phyloP scores from a whole-genome alignment of 2,888 invertebrate species.

The Hanleya hanleyi region DNA sequence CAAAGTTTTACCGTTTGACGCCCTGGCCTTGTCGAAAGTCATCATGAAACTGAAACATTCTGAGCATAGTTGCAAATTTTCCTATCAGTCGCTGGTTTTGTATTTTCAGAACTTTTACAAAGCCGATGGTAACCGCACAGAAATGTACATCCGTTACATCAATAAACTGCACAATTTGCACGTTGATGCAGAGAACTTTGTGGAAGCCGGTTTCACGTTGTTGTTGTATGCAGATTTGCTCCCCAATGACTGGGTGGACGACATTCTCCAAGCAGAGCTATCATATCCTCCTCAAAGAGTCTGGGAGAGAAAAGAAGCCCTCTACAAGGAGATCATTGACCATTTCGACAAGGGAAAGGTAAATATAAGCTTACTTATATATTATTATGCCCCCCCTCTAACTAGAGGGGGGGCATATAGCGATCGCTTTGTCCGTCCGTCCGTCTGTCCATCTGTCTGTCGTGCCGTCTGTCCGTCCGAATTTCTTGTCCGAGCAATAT shows the following conservation, averaged over 20 bases:
- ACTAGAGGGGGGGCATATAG: too few species aligned
- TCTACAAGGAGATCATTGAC: constrained; percentile 91
- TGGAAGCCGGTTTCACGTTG: constrained; percentile 95
- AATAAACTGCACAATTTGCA: constrained; percentile 96
- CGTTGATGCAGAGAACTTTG: constrained; percentile 91
- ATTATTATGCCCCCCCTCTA: too few species aligned
- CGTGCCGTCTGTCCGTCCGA: too few species aligned
- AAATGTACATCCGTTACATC: constrained; percentile 96
- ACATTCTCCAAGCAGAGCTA: constrained; percentile 67
- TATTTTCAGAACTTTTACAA: constrained; percentile 91
- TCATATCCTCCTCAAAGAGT: constrained; percentile 84
- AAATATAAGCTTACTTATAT: too few species aligned
- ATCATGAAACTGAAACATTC: too few species aligned
- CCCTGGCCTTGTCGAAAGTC: too few species aligned
- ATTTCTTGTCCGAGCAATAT: too few species aligned
- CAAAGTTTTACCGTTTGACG: too few species aligned
- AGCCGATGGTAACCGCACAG: constrained; percentile 94
- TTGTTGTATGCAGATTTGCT: constrained; percentile 94
- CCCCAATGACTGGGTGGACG: constrained; percentile 79
- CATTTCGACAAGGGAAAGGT: constrained; percentile 96
- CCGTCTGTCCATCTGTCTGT: too few species aligned
- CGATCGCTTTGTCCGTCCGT: too few species aligned
- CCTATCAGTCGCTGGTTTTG: constrained; percentile 16
- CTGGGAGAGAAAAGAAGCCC: constrained; percentile 90
- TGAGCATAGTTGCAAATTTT: too few species aligned